Evolutionary conservation across 2,888 invertebrate genomes (phyloP), one percentile per base, ranked within the genome.

Genomic region (Trachelus troglodyta): DNA sequence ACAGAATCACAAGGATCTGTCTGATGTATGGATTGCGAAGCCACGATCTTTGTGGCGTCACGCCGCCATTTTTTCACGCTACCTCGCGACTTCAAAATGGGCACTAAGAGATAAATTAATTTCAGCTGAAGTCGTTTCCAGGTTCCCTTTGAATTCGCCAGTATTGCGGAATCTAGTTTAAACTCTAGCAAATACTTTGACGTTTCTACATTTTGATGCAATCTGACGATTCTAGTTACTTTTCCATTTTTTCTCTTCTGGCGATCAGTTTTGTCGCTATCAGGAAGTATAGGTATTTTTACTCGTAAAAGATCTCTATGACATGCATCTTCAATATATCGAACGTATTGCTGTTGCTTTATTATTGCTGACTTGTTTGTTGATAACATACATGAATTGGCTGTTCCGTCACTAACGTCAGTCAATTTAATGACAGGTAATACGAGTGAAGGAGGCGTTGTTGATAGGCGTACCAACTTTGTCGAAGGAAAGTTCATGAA

Each of bases 1-100:
- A 56, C 6, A 23, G 78, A 69, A 75, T 79, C 82, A n/a, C 68
- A 78, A 68, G 69, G 79, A 69, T 83, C 76, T 12, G 74, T 56
- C 2, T 23, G 56, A 56, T 23, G 6, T 56, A 23, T 56, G 23
- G 23, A 56, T 56, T 56, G 56, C 9, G 56, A 15, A 56, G 56
- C 56, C 56, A 56, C 56, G 56, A 56, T 56, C 56, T 23, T 56
- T 2, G 56, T 56, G 56, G 56, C 23, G 56, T 56, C 56, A 56
- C 56, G 56, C 56, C 56, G 56, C 56, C 56, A 56, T 56, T 56
- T 56, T 23, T 23, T 56, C 23, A 56, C 56, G 9, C 23, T 23
- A 56, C 56, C 56, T 56, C 56, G 56, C 56, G 56, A 56, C 56
- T 56, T 56, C 56, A 56, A 56, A 56, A 56, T 56, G 9, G 56